Evolutionary conservation across 2,888 invertebrate species (phyloP), one percentile per base, ranked within the genome.

Genomic region (Cantharis flavilabris): DNA sequence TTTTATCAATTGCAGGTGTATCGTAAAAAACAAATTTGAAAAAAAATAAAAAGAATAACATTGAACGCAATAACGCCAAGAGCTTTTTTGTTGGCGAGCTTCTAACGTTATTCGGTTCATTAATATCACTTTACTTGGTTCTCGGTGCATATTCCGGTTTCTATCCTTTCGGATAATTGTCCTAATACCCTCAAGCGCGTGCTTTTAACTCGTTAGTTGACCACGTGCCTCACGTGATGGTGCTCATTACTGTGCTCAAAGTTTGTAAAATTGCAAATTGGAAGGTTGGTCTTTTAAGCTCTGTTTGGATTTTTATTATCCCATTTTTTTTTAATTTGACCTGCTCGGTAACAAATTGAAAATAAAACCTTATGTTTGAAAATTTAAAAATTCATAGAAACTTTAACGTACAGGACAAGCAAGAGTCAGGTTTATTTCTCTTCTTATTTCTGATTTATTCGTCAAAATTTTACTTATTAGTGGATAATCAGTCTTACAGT

Each of bases 151-250:
- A 71, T 67, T 18, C 62, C 69, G 72, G 69, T 63, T 70, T 18
- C 70, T 69, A 69, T 69, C 75, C 75, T 75, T 65, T 62, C 71
- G 69, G 69, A 67, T 69, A 75, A 71, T 75, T 28, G 71, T 71
- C 49, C 67, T 65, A 69, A 67, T 71, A 71, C 67, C 74, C 74
- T 49, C 64, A 63, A 72, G 71, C 49, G 75, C 75, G 75, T 71
- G 71, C 23, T 72, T 71, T 67, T 65, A 30, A 69, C 49, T 71
- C 75, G 69, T 72, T 71, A 69, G 71, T 62, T 64, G 70, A 70
- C 73, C 73, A 69, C 28, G 76, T 76, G 76, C 62, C 73, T 76
- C 76, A 73, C 76, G 71, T 73, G 76, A 26, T 62, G 13, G 49
- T 23, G 14, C 73, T 71, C 73, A 73, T 73, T 76, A 76, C 65